Evolutionary conservation across 1,140 invertebrate genomes (phyloP).

Genomic region (Drosophila truncata): DNA sequence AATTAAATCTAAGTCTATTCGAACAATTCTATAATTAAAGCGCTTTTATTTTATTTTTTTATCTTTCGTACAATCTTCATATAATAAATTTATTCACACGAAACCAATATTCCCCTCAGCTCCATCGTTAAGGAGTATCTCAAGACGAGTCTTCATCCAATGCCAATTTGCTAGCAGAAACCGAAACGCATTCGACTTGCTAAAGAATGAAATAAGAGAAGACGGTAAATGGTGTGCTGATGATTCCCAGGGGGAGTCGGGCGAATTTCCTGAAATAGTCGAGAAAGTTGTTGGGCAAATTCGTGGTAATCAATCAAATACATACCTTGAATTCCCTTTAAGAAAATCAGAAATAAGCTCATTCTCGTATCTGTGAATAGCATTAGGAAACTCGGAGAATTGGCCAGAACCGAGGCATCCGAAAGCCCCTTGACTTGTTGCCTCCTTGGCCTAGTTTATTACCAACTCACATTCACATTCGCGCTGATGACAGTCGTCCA

Average conservation of each 20-base stretch:
- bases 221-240: constrained; percentile 7
- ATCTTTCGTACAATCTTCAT: neutral
- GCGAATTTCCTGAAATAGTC: constrained; percentile 12
- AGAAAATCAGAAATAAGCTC: constrained; percentile 15
- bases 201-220: constrained; percentile 7
- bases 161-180: constrained; percentile 26
- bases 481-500: constrained; percentile 35
- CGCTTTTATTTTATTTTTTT: neutral
- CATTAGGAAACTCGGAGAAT: neutral
- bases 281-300: constrained; percentile 20
- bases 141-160: neutral
- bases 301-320: constrained; percentile 42
- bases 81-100: neutral
- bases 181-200: constrained; percentile 13
- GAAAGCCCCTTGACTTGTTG: constrained; percentile 28
- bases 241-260: constrained; percentile 21
- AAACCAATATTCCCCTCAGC: neutral
- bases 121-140: neutral
- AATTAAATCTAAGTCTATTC: too few relatives aligned
- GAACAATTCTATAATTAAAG: too few relatives aligned
- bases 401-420: neutral
- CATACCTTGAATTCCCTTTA: constrained; percentile 17
- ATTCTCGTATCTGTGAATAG: neutral
- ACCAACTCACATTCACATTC: constrained; percentile 42
- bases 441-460: constrained; percentile 59